A percentile compares a stretch with the other conserved stretches of the same genome.
These are phyloP conservation scores for Steatornis caripensis DNA, from an alignment of 2,113 vertebrate species.

Conservation along the genomic window DNA sequence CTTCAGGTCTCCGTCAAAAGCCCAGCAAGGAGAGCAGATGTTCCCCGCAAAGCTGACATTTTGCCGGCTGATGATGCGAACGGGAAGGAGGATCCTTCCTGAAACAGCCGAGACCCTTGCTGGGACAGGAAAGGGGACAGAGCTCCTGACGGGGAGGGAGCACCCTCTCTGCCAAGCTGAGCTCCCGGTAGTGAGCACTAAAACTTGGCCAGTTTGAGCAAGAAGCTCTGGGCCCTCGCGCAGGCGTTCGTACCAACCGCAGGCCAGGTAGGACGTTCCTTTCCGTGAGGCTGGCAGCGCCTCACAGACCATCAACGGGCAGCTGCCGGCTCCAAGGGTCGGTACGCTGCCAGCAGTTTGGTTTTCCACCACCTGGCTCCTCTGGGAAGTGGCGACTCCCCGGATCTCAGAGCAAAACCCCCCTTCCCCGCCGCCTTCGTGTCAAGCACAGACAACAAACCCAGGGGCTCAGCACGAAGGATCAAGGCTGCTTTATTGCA, in stretches of 20 bases:
- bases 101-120: rapidly evolving
- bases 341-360: not conserved
- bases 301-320: too few species aligned
- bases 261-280: not conserved
- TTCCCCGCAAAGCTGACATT: not conserved
- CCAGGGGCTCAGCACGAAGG: not conserved
- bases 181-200: rapidly evolving
- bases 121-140: not conserved
- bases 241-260: rapidly evolving
- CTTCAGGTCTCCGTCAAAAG: not conserved
- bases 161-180: not conserved
- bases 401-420: too few species aligned
- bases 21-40: rapidly evolving
- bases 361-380: not conserved
- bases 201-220: not conserved
- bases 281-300: not conserved
- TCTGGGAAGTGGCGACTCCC: not conserved
- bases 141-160: not conserved
- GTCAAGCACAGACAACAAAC: rapidly evolving
- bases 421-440: rapidly evolving
- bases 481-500: not conserved
- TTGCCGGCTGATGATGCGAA: not conserved
- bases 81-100: not conserved
- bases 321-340: not conserved
- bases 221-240: rapidly evolving